Base-by-base conservation (phyloP, 1,140 invertebrate genomes). In the Drosophila sucinea region DNA sequence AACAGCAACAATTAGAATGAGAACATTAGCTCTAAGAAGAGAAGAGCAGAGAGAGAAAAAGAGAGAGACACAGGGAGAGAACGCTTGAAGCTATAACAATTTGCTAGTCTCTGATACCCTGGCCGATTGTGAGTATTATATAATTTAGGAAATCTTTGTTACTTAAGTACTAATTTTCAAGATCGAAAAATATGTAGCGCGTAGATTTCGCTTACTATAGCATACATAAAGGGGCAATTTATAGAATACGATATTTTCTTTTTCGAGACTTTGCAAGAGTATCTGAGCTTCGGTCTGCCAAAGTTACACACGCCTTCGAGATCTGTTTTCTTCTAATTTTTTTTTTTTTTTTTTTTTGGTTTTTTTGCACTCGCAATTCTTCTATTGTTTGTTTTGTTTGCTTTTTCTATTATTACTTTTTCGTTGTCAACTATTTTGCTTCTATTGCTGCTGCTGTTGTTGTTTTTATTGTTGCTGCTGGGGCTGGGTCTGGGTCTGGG, bases 381-480 rank as follows among this genome's bases (percentile, higher is more conserved):
- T 78, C 58, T 78, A 77, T 79, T 73, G 64, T 77, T 77, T 78
- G 63, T 77, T 77, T 77, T 77, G 73, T 78, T 81, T 81, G 63
- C 78, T 70, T 84, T 51, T 77, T 81, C 62, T 81, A 72, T 79
- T 79, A 73, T 79, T 79, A 60, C 51, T 57, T 23, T 30, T 54
- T 41, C 67, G 83, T 77, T 89, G 84, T 83, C 84, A 87, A 87
- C 83, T 87, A 89, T 83, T 87, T 70, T 79, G 44, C 23, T 77
- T 66, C 67, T 87, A 83, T 60, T 47, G 10, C 35, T 38, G 35
- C 56, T 75, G 6, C 23, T 71, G 38, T 40, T 60, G 38, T 23
- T 47, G 40, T 41, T 57, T 23, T 27, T 73, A 32, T 47, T 60
- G 41, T 38, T 40, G 29, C 23, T 47, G 29, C 35, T 68, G 47